Conservation (phyloP, 2,113 vertebrate species). For the Saccopteryx leptura region DNA sequence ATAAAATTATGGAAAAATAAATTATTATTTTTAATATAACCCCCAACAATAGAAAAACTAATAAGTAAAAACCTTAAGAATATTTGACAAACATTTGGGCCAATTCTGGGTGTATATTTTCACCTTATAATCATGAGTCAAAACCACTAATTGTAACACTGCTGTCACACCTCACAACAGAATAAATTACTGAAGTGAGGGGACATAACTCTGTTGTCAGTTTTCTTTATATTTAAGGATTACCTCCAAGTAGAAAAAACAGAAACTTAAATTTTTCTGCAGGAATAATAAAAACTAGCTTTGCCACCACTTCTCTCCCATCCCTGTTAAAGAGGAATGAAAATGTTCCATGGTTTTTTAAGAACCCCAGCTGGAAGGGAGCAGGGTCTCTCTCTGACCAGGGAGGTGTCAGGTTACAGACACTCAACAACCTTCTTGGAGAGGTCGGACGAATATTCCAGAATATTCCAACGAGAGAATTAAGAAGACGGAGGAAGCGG, state of each 20-base stretch:
- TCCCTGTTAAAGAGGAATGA: not conserved
- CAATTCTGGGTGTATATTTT: not conserved
- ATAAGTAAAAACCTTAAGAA: not conserved
- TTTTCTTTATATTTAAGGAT: not conserved
- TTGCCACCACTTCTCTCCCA: not conserved
- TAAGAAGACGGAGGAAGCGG: not conserved
- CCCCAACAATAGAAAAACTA: not conserved
- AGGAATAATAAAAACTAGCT: not conserved
- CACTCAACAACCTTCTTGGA: not conserved
- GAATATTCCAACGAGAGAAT: not conserved
- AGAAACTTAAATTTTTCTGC: not conserved
- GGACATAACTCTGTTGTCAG: not conserved
- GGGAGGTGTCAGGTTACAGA: not conserved
- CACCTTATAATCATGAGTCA: not conserved
- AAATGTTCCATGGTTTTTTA: not conserved
- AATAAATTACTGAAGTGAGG: not conserved
- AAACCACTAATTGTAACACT: not conserved
- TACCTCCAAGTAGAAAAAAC: not conserved
- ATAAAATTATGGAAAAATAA: constrained; percentile 7
- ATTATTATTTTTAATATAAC: not conserved
- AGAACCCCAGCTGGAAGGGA: not conserved
- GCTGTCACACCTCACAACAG: not conserved
- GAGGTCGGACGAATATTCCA: not conserved
- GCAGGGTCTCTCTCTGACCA: not conserved
- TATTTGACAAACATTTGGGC: not conserved